Base-by-base conservation (phyloP, 2,113 vertebrate species). In the Ophthalmolycus amberensis region DNA sequence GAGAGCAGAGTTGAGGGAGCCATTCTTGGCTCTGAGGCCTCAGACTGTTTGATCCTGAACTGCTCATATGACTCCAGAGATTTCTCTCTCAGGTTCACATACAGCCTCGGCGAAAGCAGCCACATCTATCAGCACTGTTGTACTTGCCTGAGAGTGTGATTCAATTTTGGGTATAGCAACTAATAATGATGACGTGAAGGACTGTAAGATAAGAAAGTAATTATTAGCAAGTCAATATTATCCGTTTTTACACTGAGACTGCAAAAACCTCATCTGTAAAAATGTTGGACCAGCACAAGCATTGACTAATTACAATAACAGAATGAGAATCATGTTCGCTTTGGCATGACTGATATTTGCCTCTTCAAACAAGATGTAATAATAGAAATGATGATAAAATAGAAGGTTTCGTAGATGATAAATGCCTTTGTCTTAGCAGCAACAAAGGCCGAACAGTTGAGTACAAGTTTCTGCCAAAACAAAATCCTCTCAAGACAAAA, bases 31-130 rank as follows among this genome's bases (percentile, higher is more conserved):
- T 70, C 46, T 29, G 73, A 76, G 77, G 80, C 64, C 83, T 75
- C 80, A 65, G 50, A 87, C 80, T 65, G 80, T 89, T 92, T 88
- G 86, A 91, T 91, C 86, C 76, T 75, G 71, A 93, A 88, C 78
- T 88, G 85, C 82, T 92, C 84, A 74, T 76, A 79, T 77, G 86
- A 89, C 85, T 91, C 75, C 37, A 42, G 66, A 78, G 85, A 81
- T 67, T 84, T 85, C 79, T 74, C 73, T 83, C 65, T 14, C 46
- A 66, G 62, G 22, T 75, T 90, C 74, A 64, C 9, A 73, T 25
- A 25, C 54, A 54, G 42, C 37, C 62, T 71, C 5, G 15, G 34
- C 59, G 50, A 88, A 82, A 18, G 38, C 70, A 77, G 72, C 65
- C 77, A 52, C 56, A 59, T 88, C 59, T 68, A 79, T 85, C 79